These are phyloP conservation scores for Polietes domitor DNA, from an alignment of 2,888 invertebrate genomes.

Conservation along the genomic window DNA sequence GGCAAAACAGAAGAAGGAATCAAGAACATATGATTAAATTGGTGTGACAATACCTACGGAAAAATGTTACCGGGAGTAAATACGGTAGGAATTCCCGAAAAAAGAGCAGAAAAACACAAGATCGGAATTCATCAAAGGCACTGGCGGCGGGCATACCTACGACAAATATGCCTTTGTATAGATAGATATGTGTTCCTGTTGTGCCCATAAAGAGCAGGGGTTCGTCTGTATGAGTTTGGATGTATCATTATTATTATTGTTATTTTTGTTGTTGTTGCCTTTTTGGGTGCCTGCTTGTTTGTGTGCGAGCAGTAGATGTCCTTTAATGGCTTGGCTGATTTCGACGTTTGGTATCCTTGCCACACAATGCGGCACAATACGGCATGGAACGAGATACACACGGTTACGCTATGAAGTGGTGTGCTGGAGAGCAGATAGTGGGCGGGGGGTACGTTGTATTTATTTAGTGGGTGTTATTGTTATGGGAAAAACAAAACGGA, in stretches of 20 bases:
- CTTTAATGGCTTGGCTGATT: conserved; percentile 14
- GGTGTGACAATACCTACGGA: conserved; percentile 9
- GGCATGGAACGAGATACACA: conserved; percentile 10
- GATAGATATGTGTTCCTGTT: too few species aligned
- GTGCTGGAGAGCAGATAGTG: background rate
- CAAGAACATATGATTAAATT: conserved; percentile 37
- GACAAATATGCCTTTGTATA: too few species aligned
- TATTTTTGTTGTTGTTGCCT: conserved; percentile 1
- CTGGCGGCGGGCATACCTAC: background rate
- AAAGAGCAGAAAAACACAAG: conserved; percentile 5
- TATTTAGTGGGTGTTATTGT: conserved; percentile 36
- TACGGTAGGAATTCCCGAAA: background rate
- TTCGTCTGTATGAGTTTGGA: too few species aligned
- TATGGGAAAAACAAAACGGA: conserved; percentile 22
- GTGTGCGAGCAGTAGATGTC: background rate
- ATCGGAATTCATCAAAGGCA: conserved; percentile 22
- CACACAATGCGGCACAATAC: background rate
- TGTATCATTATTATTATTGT: background rate
- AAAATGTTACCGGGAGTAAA: conserved; percentile 11
- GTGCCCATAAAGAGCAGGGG: too few species aligned
- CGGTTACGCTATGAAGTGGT: background rate
- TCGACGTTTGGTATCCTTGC: conserved; percentile 2
- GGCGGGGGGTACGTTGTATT: conserved; percentile 2
- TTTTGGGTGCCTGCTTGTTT: conserved; percentile 4
- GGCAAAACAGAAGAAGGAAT: conserved; percentile 23